A percentile compares a stretch with the other conserved stretches of the same genome.
phyloP scores from a whole-genome alignment of 2,888 invertebrate genomes.

The Apamea crenata region DNA sequence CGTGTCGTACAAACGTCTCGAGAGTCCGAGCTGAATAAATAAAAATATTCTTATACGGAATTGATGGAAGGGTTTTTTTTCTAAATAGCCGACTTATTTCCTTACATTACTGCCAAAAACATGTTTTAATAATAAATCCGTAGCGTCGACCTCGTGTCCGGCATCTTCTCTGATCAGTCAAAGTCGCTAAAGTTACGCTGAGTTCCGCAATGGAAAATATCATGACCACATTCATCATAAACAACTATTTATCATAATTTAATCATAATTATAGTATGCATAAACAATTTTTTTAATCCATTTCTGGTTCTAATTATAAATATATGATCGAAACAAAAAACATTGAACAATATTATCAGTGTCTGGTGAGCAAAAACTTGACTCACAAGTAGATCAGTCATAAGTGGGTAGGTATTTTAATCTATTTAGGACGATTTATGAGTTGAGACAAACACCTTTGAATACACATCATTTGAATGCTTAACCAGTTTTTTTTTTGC shows the following conservation, averaged over 20 bases:
- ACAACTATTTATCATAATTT: neutral
- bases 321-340: neutral
- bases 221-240: neutral
- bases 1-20: neutral
- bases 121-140: neutral
- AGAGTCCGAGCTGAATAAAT: neutral
- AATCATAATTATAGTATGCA: neutral
- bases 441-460: neutral
- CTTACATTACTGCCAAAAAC: neutral
- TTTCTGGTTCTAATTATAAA: neutral
- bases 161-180: neutral
- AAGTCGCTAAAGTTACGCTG: neutral
- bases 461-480: neutral
- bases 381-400: neutral
- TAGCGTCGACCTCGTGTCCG: neutral
- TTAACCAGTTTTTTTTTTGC: neutral
- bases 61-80: neutral
- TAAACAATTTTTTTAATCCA: neutral
- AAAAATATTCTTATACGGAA: neutral
- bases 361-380: neutral
- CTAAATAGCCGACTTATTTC: neutral
- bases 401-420: neutral
- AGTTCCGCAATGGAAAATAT: constrained; percentile 7
- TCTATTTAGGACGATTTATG: neutral
- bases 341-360: neutral